Evolutionary conservation across 2,113 vertebrate species (phyloP).

Genomic region (Willisornis vidua): DNA sequence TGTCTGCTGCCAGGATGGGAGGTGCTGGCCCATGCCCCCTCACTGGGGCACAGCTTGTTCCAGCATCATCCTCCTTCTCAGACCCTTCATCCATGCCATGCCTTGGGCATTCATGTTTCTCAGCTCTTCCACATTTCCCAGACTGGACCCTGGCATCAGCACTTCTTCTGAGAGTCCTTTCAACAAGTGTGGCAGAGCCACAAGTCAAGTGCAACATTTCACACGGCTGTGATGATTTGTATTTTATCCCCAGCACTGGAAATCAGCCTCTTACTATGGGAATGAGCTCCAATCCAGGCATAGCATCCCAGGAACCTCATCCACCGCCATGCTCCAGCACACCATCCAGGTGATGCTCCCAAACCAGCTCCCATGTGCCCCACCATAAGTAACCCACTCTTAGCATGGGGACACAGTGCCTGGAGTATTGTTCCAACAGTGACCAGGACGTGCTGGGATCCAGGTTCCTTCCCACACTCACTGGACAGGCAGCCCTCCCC

Average conservation of each 20-base stretch:
- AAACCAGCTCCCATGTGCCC: accelerated
- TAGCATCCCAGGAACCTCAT: too few relatives aligned
- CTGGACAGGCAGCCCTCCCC: background rate
- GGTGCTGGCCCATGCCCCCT: background rate
- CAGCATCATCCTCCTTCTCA: background rate
- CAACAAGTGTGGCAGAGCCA: background rate
- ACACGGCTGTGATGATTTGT: background rate
- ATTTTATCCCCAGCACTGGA: too few relatives aligned
- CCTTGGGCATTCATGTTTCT: accelerated
- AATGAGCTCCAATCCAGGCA: accelerated
- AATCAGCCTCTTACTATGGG: background rate
- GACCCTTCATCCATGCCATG: accelerated
- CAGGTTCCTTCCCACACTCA: background rate
- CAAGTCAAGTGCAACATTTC: background rate
- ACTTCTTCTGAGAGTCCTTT: background rate
- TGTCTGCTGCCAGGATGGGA: accelerated
- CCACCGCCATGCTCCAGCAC: background rate
- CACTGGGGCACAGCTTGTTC: background rate
- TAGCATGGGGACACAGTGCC: accelerated
- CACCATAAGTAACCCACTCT: background rate
- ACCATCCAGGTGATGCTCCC: background rate
- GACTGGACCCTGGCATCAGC: background rate
- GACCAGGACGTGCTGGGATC: background rate
- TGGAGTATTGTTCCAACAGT: accelerated
- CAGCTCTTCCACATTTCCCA: background rate